phyloP scores from a whole-genome alignment of 64 coral and sea anemone genomes.

The Stylophora pistillata region DNA sequence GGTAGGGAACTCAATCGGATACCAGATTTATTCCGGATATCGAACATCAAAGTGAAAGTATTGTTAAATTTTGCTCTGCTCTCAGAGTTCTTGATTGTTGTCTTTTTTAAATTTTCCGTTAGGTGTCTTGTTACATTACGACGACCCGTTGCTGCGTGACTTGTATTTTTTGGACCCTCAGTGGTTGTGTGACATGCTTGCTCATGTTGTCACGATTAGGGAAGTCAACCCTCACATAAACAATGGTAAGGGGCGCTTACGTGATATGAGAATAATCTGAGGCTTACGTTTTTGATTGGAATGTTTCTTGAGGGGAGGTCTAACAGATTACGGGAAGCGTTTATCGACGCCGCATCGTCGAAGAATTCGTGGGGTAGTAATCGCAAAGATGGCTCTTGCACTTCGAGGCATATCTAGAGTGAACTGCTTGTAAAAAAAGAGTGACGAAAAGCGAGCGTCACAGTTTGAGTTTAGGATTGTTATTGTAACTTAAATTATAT shows the following conservation, averaged over 20 bases:
- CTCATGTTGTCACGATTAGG: conserved; percentile 93
- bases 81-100: not conserved
- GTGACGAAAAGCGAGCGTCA: no score
- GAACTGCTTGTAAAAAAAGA: no score
- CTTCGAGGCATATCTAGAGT: no score
- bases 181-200: conserved; percentile 99
- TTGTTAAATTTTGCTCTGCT: not conserved
- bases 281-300: not conserved
- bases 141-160: conserved; percentile 91
- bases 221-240: conserved; percentile 98
- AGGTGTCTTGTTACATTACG: conserved; percentile 92
- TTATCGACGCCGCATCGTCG: no score
- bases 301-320: not conserved
- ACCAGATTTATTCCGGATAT: no score
- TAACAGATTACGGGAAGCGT: no score
- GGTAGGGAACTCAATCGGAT: no score
- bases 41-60: not conserved
- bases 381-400: no score
- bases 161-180: conserved; percentile 96
- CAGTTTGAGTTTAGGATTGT: no score
- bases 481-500: no score
- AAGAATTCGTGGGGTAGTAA: no score
- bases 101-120: not conserved
- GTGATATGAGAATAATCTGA: not conserved
- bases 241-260: conserved; percentile 61